These are phyloP conservation scores for Blera fallax DNA, from an alignment of 2,888 invertebrate genomes.

Conservation along the genomic window DNA sequence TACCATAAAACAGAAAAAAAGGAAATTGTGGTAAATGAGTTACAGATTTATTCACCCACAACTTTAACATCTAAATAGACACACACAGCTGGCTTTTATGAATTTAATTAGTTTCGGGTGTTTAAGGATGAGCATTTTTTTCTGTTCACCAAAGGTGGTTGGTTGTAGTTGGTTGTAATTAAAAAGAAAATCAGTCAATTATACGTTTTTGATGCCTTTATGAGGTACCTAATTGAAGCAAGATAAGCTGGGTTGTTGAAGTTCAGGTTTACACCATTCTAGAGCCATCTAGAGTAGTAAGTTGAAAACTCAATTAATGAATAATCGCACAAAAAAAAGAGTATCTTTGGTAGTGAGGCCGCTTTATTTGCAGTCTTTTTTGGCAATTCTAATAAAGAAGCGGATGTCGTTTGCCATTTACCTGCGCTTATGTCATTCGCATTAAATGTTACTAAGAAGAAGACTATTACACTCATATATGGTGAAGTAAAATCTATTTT, in stretches of 20 bases:
- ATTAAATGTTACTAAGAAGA: background rate
- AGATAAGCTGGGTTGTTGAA: too few species aligned
- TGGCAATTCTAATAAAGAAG: background rate
- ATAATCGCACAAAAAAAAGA: background rate
- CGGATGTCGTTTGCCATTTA: background rate
- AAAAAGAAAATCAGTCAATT: too few species aligned
- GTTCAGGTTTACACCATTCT: too few species aligned
- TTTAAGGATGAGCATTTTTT: too few species aligned
- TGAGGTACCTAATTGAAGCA: too few species aligned
- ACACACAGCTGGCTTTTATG: constrained; percentile 10
- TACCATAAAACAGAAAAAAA: background rate
- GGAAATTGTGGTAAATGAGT: constrained; percentile 5
- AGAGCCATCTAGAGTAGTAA: too few species aligned
- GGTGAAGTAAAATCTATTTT: background rate
- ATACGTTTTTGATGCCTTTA: too few species aligned
- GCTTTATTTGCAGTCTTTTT: background rate
- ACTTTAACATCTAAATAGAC: constrained; percentile 14
- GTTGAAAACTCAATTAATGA: background rate
- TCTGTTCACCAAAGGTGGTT: too few species aligned
- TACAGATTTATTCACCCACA: background rate
- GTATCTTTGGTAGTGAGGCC: background rate
- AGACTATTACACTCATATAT: background rate
- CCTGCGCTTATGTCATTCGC: background rate
- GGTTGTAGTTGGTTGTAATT: too few species aligned
- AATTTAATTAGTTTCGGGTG: constrained; percentile 20